These are phyloP conservation scores for Caenorhabditis plicata DNA, from an alignment of 2,888 invertebrate species.

Conservation along the genomic window DNA sequence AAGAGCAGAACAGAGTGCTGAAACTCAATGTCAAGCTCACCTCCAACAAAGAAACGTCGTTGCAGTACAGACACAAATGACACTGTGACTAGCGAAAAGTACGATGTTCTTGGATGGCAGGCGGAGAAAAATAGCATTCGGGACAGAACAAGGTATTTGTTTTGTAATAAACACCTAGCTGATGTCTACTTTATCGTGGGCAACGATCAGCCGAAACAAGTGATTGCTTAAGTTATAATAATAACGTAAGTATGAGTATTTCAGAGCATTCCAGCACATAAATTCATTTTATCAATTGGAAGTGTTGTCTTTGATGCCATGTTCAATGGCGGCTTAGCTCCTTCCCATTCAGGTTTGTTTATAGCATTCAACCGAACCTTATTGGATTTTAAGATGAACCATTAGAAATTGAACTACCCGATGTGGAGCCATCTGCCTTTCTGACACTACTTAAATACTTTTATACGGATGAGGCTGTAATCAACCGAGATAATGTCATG, in stretches of 20 bases:
- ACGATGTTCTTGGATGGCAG: conserved; percentile 71
- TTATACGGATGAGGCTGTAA: conserved; percentile 81
- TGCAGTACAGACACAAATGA: too few species aligned
- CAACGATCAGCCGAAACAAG: conserved; percentile 27
- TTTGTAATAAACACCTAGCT: conserved; percentile 74
- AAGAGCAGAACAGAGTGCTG: too few species aligned
- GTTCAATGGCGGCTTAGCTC: conserved; percentile 75
- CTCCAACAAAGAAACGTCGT: too few species aligned
- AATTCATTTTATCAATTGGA: conserved; percentile 78
- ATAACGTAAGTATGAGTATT: too few species aligned
- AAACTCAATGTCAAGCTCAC: too few species aligned
- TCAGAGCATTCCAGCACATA: conserved; percentile 78
- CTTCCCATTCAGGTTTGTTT: conserved; percentile 18
- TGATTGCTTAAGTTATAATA: too few species aligned
- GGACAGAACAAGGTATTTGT: conserved; percentile 76
- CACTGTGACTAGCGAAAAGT: too few species aligned
- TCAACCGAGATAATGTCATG: conserved; percentile 84
- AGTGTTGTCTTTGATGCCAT: conserved; percentile 84
- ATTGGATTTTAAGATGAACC: conserved; percentile 28
- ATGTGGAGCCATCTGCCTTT: conserved; percentile 82
- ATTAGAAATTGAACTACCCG: conserved; percentile 79
- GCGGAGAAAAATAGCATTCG: conserved; percentile 77
- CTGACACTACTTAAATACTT: conserved; percentile 74
- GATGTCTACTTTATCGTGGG: conserved; percentile 82
- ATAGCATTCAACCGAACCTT: not conserved